Conservation (phyloP, 1,140 invertebrate genomes). For the Armadillidium nasatum region DNA sequence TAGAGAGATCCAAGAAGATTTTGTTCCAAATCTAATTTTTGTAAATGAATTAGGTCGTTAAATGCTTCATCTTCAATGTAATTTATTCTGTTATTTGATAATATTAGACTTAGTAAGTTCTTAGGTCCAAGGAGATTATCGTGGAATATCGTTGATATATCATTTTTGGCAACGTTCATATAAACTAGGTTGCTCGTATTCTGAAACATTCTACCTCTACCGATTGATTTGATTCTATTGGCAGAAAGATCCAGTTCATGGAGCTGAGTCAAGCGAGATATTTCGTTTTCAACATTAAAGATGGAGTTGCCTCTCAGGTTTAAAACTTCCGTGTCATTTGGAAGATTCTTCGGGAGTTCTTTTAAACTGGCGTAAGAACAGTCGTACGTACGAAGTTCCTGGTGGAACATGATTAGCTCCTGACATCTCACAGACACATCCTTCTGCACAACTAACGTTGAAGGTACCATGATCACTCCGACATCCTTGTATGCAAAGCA, state of each 20-base stretch:
- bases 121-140: slow-evolving; percentile 43
- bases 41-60: slow-evolving; percentile 38
- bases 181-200: slow-evolving; percentile 42
- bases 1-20: slow-evolving; percentile 47
- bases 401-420: slow-evolving; percentile 31
- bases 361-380: slow-evolving; percentile 30
- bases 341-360: slow-evolving; percentile 27
- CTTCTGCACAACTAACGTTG: slow-evolving; percentile 24
- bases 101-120: slow-evolving; percentile 46
- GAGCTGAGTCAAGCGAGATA: slow-evolving; percentile 30
- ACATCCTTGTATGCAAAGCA: no score
- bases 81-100: slow-evolving; percentile 45
- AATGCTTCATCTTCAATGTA: slow-evolving; percentile 46
- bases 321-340: slow-evolving; percentile 31
- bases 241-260: slow-evolving; percentile 46
- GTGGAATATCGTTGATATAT: slow-evolving; percentile 46
- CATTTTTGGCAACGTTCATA: slow-evolving; percentile 46
- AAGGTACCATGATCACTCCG: not conserved
- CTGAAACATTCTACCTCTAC: slow-evolving; percentile 46
- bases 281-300: slow-evolving; percentile 28
- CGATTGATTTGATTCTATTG: slow-evolving; percentile 47
- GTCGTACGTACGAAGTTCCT: slow-evolving; percentile 26
- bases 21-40: slow-evolving; percentile 42
- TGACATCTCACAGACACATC: slow-evolving; percentile 28
- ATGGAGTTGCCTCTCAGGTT: slow-evolving; percentile 37